Evolutionary conservation across 2,113 vertebrate species (phyloP).

Genomic region (Callithrix jacchus): DNA sequence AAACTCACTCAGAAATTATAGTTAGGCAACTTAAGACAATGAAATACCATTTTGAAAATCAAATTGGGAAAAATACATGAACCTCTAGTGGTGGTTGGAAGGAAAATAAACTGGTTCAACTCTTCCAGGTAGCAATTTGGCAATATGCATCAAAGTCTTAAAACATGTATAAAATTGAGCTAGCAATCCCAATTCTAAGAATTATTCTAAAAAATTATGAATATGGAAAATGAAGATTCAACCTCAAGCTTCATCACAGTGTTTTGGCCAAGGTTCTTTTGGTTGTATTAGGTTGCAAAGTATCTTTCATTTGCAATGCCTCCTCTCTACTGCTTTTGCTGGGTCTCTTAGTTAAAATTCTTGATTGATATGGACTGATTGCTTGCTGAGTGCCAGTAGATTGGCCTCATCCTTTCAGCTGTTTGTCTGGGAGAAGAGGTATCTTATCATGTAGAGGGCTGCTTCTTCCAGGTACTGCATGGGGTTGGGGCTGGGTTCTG

Average conservation of each 20-base stretch:
- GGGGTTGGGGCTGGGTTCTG: background rate
- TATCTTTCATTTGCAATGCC: background rate
- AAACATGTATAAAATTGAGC: background rate
- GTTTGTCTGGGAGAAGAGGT: background rate
- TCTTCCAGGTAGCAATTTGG: background rate
- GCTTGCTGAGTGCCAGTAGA: background rate
- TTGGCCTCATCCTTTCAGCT: background rate
- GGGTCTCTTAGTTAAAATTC: background rate
- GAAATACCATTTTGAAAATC: background rate
- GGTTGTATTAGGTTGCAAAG: background rate
- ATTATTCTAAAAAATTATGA: background rate
- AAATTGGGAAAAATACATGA: slow-evolving; percentile 1
- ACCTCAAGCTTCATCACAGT: background rate
- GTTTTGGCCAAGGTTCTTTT: background rate
- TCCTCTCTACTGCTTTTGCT: background rate
- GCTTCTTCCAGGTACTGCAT: background rate
- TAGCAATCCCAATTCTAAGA: background rate
- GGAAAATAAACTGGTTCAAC: background rate
- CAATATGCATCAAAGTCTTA: background rate
- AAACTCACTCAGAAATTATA: background rate
- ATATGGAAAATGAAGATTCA: background rate
- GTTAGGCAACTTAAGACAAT: background rate
- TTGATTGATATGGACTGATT: background rate
- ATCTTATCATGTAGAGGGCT: background rate
- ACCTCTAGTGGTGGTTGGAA: background rate